Conservation (phyloP, 2,888 invertebrate genomes). For the Eurois occulta region DNA sequence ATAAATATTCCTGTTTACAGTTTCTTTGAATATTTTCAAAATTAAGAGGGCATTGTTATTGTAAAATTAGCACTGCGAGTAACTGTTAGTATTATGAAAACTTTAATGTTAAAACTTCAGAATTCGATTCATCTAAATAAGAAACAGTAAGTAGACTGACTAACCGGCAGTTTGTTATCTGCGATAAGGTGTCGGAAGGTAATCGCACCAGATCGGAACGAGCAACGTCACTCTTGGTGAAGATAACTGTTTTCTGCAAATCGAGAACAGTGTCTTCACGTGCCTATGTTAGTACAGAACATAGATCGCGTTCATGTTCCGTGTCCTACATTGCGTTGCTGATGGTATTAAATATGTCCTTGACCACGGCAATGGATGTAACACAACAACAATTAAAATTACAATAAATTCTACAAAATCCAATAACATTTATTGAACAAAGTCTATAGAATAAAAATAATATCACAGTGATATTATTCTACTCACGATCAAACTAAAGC, state of each 20-base stretch:
- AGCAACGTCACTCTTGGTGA: conserved; percentile 36
- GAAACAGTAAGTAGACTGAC: conserved; percentile 36
- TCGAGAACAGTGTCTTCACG: conserved; percentile 50
- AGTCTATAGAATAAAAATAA: background rate
- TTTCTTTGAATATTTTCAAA: conserved; percentile 2
- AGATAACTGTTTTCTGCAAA: conserved; percentile 64
- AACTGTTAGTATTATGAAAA: background rate
- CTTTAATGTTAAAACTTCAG: background rate
- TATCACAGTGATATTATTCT: conserved; percentile 25
- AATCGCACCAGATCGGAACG: conserved; percentile 57
- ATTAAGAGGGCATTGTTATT: background rate
- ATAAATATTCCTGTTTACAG: conserved; percentile 11
- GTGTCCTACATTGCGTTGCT: conserved; percentile 23
- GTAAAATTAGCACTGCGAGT: background rate
- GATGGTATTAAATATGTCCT: conserved; percentile 25
- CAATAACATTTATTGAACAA: conserved; percentile 11
- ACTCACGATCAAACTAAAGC: conserved; percentile 35
- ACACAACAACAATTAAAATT: conserved; percentile 14
- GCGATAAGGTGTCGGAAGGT: conserved; percentile 59
- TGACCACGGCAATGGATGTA: conserved; percentile 26
- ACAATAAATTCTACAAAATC: conserved; percentile 13
- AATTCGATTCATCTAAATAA: conserved; percentile 16
- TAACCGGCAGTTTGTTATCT: conserved; percentile 59
- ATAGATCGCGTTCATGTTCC: conserved; percentile 38
- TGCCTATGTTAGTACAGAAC: conserved; percentile 41